Evolutionary conservation across 2,888 invertebrate genomes (phyloP).

Genomic region (Eumerus sabulonum): DNA sequence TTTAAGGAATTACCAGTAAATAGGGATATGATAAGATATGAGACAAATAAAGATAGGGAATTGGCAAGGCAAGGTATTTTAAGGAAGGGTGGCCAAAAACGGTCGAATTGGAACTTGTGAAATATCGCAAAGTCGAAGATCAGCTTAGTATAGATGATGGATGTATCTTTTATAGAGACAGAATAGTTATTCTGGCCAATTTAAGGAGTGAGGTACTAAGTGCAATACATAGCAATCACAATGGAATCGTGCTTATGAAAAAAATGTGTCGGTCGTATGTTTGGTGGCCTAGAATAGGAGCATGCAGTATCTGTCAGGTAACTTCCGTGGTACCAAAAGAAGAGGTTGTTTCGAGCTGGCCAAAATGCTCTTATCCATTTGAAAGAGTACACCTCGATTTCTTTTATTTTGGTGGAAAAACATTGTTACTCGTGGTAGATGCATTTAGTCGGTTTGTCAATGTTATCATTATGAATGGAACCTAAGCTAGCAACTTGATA

Average conservation of each 20-base stretch:
- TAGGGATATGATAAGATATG: too few species aligned
- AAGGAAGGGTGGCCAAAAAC: conserved; percentile 17
- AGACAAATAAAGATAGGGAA: conserved; percentile 4
- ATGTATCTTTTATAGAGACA: conserved; percentile 33
- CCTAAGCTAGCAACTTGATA: conserved; percentile 18
- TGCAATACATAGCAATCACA: conserved; percentile 69
- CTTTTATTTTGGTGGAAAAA: conserved; percentile 26
- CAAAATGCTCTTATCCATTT: conserved; percentile 15
- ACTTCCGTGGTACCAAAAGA: conserved; percentile 23
- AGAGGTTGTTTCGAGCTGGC: conserved; percentile 31
- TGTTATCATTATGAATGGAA: conserved; percentile 23
- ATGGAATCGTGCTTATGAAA: conserved; percentile 72
- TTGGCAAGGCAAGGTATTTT: conserved; percentile 3
- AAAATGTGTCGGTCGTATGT: conserved; percentile 70
- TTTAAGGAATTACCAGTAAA: conserved; percentile 21
- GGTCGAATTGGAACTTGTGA: too few species aligned
- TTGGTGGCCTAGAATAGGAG: conserved; percentile 71
- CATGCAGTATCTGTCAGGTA: conserved; percentile 56
- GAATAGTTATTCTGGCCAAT: conserved; percentile 62
- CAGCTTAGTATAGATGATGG: conserved; percentile 10
- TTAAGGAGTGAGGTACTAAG: too few species aligned
- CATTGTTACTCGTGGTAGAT: not conserved
- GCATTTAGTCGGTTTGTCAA: conserved; percentile 8
- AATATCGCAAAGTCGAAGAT: too few species aligned
- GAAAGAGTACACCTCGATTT: conserved; percentile 33